phyloP scores from a whole-genome alignment of 2,888 invertebrate genomes.

The Lasioglossum calceatum region DNA sequence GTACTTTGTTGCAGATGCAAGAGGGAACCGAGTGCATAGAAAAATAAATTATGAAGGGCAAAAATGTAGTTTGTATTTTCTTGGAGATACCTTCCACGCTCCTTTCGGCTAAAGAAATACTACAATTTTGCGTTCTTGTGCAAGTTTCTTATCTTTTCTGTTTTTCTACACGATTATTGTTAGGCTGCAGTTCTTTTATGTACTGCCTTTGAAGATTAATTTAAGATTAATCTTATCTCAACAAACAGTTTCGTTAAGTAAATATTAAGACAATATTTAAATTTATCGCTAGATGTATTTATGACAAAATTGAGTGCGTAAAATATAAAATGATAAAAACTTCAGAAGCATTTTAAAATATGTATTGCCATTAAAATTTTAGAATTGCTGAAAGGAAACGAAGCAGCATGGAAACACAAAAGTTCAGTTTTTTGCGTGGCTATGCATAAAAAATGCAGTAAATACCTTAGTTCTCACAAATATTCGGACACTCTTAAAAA shows the following conservation, averaged over 20 bases:
- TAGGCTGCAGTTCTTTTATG: background rate
- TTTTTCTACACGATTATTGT: background rate
- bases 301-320: too few species aligned
- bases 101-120: background rate
- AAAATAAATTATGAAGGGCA: too few species aligned
- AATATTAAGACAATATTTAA: background rate
- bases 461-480: too few species aligned
- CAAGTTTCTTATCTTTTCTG: background rate
- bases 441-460: background rate
- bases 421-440: background rate
- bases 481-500: too few species aligned
- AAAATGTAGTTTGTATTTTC: background rate
- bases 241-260: background rate
- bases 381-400: background rate
- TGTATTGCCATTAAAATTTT: background rate
- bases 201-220: background rate
- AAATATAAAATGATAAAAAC: background rate
- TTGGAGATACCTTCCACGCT: background rate
- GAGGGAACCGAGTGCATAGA: too few species aligned
- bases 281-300: background rate
- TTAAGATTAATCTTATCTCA: background rate
- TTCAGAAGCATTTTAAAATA: background rate
- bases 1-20: too few species aligned
- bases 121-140: background rate
- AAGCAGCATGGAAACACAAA: background rate